A percentile compares a stretch with the other conserved stretches of the same genome.
Conservation (phyloP, 2,888 invertebrate species). For the Drosophila melanocephala region DNA sequence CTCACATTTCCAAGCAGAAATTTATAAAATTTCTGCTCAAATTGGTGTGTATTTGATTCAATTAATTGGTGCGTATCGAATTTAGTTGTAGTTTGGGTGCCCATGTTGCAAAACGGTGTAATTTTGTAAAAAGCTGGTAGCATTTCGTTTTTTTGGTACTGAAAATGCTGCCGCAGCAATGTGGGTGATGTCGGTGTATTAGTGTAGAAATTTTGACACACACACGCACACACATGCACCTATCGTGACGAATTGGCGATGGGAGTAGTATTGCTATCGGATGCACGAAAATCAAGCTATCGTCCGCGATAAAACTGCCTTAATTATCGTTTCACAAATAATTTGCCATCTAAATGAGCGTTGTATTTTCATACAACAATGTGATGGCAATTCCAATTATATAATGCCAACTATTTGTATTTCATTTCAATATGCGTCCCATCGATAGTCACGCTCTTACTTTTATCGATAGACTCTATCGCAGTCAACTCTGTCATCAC, state of each 20-base stretch:
- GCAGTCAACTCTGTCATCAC: constrained; percentile 50
- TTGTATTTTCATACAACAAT: constrained; percentile 2
- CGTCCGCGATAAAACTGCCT: neutral
- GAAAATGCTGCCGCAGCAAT: constrained; percentile 56
- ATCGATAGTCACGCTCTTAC: constrained; percentile 41
- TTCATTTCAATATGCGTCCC: neutral
- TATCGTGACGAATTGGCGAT: constrained; percentile 48
- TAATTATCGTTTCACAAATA: neutral
- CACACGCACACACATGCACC: constrained; percentile 45
- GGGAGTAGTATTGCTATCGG: constrained; percentile 35
- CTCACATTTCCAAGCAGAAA: constrained; percentile 80
- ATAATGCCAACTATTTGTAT: constrained; percentile 21
- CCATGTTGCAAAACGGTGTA: constrained; percentile 20
- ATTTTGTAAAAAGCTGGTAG: constrained; percentile 48
- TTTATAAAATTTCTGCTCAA: constrained; percentile 75
- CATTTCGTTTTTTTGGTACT: constrained; percentile 37
- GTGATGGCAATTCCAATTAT: constrained; percentile 17
- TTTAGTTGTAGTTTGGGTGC: constrained; percentile 35
- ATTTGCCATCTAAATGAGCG: neutral
- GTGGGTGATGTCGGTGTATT: constrained; percentile 59
- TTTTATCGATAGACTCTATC: constrained; percentile 41
- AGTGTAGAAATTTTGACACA: constrained; percentile 56
- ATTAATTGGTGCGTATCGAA: constrained; percentile 79
- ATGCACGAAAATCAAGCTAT: constrained; percentile 7
- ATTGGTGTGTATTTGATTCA: constrained; percentile 67